Evolutionary conservation across 2,888 invertebrate genomes (phyloP).

Genomic region (Empis stercorea): DNA sequence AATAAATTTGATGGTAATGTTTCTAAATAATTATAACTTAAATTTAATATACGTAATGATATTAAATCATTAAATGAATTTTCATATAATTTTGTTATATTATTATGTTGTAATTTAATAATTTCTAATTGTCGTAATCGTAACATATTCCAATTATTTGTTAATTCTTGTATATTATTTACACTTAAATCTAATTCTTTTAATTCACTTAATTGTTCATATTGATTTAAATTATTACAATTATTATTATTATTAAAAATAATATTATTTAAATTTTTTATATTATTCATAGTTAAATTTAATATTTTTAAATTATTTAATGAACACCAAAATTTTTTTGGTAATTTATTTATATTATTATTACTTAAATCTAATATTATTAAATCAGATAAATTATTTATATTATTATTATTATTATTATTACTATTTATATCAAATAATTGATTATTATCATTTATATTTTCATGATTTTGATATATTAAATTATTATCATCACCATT

Average conservation of each 20-base stretch:
- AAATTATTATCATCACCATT: not conserved
- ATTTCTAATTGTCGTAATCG: conserved; percentile 65
- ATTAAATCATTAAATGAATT: conserved; percentile 68
- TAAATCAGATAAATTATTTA: conserved; percentile 66
- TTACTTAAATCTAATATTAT: conserved; percentile 67
- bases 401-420: too few relatives aligned
- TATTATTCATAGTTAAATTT: conserved; percentile 74
- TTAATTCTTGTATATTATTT: conserved; percentile 60
- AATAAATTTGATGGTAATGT: conserved; percentile 71
- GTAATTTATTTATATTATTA: conserved; percentile 70
- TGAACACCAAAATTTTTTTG: conserved; percentile 67
- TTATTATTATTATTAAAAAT: conserved; percentile 45
- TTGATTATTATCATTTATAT: not conserved
- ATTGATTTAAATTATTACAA: conserved; percentile 38
- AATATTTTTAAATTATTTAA: conserved; percentile 66
- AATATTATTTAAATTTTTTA: conserved; percentile 62
- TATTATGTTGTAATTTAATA: conserved; percentile 70
- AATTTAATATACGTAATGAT: conserved; percentile 67
- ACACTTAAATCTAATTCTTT: conserved; percentile 67
- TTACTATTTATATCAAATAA: conserved; percentile 54
- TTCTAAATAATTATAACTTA: conserved; percentile 73
- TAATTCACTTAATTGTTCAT: conserved; percentile 46
- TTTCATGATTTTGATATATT: not conserved
- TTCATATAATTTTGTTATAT: conserved; percentile 63
- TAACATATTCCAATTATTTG: conserved; percentile 62